Conservation (phyloP, 1,140 invertebrate genomes). For the Brachionus rotundiformis region DNA sequence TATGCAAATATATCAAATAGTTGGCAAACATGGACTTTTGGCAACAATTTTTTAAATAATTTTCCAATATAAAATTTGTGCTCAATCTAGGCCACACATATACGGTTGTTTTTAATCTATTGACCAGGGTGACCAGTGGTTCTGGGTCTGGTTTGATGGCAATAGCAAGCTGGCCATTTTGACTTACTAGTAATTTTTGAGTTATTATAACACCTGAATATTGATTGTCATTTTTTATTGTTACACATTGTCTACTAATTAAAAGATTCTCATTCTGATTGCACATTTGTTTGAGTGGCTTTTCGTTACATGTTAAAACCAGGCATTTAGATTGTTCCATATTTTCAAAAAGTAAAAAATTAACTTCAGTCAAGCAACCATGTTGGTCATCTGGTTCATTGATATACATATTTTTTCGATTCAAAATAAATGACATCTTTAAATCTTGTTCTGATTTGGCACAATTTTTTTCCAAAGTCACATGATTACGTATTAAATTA, state of each 20-base stretch:
- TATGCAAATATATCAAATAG: conserved; percentile 1
- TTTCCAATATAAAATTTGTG: conserved; percentile 44
- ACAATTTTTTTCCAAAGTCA: not conserved
- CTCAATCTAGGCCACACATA: conserved; percentile 43
- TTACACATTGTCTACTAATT: conserved; percentile 32
- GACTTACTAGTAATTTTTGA: conserved; percentile 25
- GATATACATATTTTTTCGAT: not conserved
- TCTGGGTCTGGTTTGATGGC: not conserved
- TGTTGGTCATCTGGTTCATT: not conserved
- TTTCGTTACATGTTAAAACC: conserved; percentile 21
- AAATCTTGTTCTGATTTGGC: not conserved
- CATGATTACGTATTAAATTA: not conserved
- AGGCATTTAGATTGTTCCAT: conserved; percentile 27
- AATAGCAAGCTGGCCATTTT: conserved; percentile 23
- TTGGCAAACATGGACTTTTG: conserved; percentile 22
- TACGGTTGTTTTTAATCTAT: not conserved
- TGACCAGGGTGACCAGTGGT: not conserved
- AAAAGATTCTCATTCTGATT: conserved; percentile 26
- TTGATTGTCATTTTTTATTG: not conserved
- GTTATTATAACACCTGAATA: not conserved
- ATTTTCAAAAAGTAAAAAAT: conserved; percentile 20
- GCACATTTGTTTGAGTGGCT: conserved; percentile 35
- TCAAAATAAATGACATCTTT: not conserved
- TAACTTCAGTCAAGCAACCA: not conserved
- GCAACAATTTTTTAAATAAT: conserved; percentile 42